Percentiles rank a stretch among this genome's conserved stretches.
Evolutionary conservation across 1,140 invertebrate genomes (phyloP).

Genomic region (Plutomurus gul): DNA sequence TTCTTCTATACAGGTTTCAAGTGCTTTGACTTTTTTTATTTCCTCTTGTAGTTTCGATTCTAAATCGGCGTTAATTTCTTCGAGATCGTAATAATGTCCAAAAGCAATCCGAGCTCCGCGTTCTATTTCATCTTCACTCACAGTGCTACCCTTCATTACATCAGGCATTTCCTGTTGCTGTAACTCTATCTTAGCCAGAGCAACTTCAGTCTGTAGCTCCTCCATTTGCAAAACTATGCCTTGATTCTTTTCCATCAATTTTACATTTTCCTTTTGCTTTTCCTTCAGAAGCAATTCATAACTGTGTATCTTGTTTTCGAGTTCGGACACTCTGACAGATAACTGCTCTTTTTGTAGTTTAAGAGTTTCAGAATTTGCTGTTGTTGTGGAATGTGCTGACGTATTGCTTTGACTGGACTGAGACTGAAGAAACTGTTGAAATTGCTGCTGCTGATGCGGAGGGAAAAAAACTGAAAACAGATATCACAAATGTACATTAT

Average conservation of each 20-base stretch:
- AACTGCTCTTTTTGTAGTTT: slow-evolving; percentile 31
- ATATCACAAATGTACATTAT: neutral
- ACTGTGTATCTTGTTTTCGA: slow-evolving; percentile 16
- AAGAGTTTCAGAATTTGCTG: neutral
- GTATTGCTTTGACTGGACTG: slow-evolving; percentile 27
- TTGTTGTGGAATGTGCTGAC: neutral
- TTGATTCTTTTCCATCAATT: slow-evolving; percentile 33
- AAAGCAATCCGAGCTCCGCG: slow-evolving; percentile 31
- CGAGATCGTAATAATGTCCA: slow-evolving; percentile 2
- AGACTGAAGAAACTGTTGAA: slow-evolving; percentile 5
- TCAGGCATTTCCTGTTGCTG: neutral
- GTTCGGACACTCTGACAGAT: neutral
- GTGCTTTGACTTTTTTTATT: neutral
- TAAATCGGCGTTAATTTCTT: slow-evolving; percentile 7
- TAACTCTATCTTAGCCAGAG: neutral
- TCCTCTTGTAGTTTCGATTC: neutral
- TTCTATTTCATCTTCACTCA: slow-evolving; percentile 27
- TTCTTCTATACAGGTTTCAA: neutral
- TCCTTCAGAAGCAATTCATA: neutral
- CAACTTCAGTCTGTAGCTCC: neutral
- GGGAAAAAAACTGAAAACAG: slow-evolving; percentile 9
- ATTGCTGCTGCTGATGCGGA: slow-evolving; percentile 25
- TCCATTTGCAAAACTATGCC: neutral
- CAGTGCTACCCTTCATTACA: neutral
- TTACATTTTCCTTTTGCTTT: slow-evolving; percentile 21